Evolutionary conservation across 2,888 invertebrate species (phyloP).

Genomic region (Aleiodes testaceus): DNA sequence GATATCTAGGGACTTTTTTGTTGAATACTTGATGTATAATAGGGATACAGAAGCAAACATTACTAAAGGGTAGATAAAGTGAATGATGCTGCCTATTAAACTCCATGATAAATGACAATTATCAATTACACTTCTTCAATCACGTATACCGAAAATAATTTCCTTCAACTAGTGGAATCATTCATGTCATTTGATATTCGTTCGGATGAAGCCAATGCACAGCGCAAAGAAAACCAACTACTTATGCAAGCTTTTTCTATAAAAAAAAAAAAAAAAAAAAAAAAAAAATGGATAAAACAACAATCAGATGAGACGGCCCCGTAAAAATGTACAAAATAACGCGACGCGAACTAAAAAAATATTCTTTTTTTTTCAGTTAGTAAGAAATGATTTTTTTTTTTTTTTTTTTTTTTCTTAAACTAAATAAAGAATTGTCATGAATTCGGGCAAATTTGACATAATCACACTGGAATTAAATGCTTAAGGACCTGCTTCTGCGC

Average conservation of each 20-base stretch:
- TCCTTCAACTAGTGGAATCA: slow-evolving; percentile 31
- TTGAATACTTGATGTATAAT: background rate
- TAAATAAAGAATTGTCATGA: slow-evolving; percentile 12
- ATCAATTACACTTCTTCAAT: background rate
- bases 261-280: slow-evolving; percentile 35
- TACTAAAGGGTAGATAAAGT: slow-evolving; percentile 27
- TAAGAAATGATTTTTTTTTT: slow-evolving; percentile 5
- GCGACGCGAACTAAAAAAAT: slow-evolving; percentile 19
- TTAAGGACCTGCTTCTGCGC: slow-evolving; percentile 94
- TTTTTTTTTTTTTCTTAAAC: background rate
- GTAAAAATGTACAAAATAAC: slow-evolving; percentile 27
- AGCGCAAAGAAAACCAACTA: slow-evolving; percentile 41
- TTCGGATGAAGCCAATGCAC: slow-evolving; percentile 40
- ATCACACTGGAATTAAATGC: slow-evolving; percentile 65
- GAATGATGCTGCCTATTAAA: slow-evolving; percentile 26
- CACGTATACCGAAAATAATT: no score
- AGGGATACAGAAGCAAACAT: slow-evolving; percentile 17
- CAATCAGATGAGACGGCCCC: slow-evolving; percentile 22
- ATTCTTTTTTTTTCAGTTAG: background rate
- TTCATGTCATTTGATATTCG: slow-evolving; percentile 34
- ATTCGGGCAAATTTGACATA: slow-evolving; percentile 50
- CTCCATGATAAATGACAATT: slow-evolving; percentile 25
- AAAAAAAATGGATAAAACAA: slow-evolving; percentile 28
- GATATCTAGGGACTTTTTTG: background rate
- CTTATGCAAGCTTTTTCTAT: slow-evolving; percentile 41